Evolutionary conservation across 2,113 vertebrate species (phyloP).

Genomic region (Syngnathus floridae): DNA sequence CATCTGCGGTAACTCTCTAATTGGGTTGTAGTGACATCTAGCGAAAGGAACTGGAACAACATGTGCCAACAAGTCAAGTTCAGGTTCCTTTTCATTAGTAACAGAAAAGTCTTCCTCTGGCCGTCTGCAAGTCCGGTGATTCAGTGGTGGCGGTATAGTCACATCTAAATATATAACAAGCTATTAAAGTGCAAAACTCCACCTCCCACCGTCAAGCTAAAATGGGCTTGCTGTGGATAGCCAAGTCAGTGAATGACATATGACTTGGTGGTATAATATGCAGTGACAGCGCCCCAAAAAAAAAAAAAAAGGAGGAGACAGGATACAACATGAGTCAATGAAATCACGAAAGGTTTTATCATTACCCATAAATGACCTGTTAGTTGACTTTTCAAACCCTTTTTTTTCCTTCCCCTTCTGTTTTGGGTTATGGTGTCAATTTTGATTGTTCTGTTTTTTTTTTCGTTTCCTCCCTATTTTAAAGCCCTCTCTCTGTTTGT

Average conservation of each 20-base stretch:
- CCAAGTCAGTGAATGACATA: constrained; percentile 6
- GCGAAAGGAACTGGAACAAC: constrained; percentile 13
- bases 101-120: background rate
- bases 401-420: background rate
- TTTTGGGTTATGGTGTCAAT: too few relatives aligned
- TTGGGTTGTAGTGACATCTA: constrained; percentile 35
- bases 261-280: constrained; percentile 10
- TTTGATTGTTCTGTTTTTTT: background rate
- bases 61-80: background rate
- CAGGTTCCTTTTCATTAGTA: background rate
- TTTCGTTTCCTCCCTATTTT: background rate
- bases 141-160: background rate
- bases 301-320: constrained; percentile 6
- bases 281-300: constrained; percentile 6
- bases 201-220: background rate
- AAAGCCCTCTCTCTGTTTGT: background rate
- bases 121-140: background rate
- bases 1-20: background rate
- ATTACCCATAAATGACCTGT: background rate
- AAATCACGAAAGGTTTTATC: background rate
- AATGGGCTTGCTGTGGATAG: background rate
- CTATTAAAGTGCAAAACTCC: constrained; percentile 1
- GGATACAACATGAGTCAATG: constrained; percentile 13
- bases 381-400: background rate
- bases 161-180: constrained; percentile 11